Percentiles rank a stretch among this genome's conserved stretches.
Conservation (phyloP, 1,140 invertebrate genomes). For the Tachypleus tridentatus region DNA sequence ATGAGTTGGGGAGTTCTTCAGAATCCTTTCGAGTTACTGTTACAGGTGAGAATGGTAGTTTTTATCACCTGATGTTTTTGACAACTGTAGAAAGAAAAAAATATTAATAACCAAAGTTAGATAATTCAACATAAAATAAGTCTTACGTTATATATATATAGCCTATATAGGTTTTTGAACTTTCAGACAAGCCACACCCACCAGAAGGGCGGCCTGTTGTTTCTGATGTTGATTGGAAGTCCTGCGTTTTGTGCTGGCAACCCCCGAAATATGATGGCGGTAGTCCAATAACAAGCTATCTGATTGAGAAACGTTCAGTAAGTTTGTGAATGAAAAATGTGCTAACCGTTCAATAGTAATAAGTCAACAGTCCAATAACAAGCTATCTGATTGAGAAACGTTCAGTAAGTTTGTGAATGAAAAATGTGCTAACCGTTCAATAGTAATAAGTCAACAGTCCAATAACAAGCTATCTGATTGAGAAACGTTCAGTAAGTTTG, state of each 20-base stretch:
- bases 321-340: constrained; percentile 31
- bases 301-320: constrained; percentile 93
- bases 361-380: constrained; percentile 55
- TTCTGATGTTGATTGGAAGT: constrained; percentile 72
- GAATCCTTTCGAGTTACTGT: background rate
- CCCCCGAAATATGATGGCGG: constrained; percentile 76
- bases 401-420: constrained; percentile 51
- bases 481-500: constrained; percentile 83
- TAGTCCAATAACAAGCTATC: constrained; percentile 81
- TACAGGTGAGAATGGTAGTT: background rate
- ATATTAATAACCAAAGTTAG: too few relatives aligned
- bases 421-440: too few relatives aligned
- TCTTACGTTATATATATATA: too few relatives aligned
- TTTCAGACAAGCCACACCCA: background rate
- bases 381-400: constrained; percentile 95
- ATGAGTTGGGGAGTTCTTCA: background rate
- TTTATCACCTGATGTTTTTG: too few relatives aligned
- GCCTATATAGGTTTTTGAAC: too few relatives aligned
- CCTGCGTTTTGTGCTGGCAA: constrained; percentile 69
- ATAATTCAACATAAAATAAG: too few relatives aligned
- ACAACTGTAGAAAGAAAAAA: too few relatives aligned
- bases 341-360: too few relatives aligned
- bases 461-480: constrained; percentile 85
- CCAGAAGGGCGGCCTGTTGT: constrained; percentile 71
- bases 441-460: too few relatives aligned